Evolutionary conservation across 2,888 invertebrate genomes (phyloP).

Genomic region (Spodoptera littoralis): DNA sequence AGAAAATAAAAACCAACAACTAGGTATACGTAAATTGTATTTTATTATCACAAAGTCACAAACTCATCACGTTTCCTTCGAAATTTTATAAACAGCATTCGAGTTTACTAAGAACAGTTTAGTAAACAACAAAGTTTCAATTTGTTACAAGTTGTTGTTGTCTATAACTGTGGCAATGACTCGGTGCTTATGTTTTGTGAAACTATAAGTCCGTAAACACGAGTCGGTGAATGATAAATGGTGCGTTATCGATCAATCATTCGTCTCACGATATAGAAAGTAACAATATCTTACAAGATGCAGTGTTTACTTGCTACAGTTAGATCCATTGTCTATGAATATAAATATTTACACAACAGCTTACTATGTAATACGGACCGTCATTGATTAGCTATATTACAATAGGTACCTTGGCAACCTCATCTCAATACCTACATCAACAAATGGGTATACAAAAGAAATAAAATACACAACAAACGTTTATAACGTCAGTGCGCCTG

Average conservation of each 20-base stretch:
- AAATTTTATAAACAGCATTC: conserved; percentile 14
- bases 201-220: too few species aligned
- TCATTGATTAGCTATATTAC: conserved; percentile 1
- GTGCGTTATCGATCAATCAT: conserved; percentile 8
- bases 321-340: conserved; percentile 3
- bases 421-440: not conserved
- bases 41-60: conserved; percentile 57
- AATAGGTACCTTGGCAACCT: not conserved
- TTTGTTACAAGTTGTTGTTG: conserved; percentile 1
- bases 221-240: not conserved
- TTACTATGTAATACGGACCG: conserved; percentile 27
- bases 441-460: too few species aligned
- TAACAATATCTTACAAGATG: not conserved
- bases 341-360: conserved; percentile 39
- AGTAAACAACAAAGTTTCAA: not conserved
- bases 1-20: conserved; percentile 18
- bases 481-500: too few species aligned
- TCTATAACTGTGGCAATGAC: too few species aligned
- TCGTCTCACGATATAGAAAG: not conserved
- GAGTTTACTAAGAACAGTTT: conserved; percentile 6
- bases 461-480: too few species aligned
- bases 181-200: too few species aligned
- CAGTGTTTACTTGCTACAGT: not conserved
- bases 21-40: conserved; percentile 43
- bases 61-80: conserved; percentile 43